phyloP scores from a whole-genome alignment of 2,797 vertebrate genomes.

The Cephalopachus bancanus region DNA sequence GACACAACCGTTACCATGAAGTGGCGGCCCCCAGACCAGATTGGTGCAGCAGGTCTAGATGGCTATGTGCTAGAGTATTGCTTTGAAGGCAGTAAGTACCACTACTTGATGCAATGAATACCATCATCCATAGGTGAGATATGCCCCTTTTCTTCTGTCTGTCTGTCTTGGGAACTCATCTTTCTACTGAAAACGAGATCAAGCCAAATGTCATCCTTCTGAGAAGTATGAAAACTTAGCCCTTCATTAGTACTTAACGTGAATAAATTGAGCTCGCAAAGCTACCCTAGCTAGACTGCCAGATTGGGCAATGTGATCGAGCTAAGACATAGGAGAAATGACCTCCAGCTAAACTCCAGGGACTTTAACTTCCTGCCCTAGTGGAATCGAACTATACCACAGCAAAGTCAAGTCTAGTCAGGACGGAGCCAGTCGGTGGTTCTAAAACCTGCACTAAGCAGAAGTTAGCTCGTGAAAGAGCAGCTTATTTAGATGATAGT shows the following conservation, averaged over 20 bases:
- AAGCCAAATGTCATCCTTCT: slow-evolving; percentile 61
- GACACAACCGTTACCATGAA: slow-evolving; percentile 96
- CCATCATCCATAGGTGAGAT: slow-evolving; percentile 76
- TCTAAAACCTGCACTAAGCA: background rate
- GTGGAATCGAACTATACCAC: background rate
- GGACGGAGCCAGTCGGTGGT: background rate
- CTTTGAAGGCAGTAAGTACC: slow-evolving; percentile 97
- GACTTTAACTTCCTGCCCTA: background rate
- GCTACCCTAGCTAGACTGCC: background rate
- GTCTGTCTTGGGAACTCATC: slow-evolving; percentile 35
- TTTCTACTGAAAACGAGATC: slow-evolving; percentile 57
- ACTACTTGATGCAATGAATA: background rate
- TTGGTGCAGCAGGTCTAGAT: slow-evolving; percentile 97
- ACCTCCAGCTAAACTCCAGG: background rate
- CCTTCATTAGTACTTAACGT: background rate
- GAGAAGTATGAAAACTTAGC: slow-evolving; percentile 51
- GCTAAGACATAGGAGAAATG: background rate
- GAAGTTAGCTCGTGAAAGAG: background rate
- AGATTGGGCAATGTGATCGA: background rate
- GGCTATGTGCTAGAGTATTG: slow-evolving; percentile 98
- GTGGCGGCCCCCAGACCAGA: slow-evolving; percentile 98
- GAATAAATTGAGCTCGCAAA: slow-evolving; percentile 50
- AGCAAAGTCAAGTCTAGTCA: slow-evolving; percentile 26
- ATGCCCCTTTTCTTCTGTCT: slow-evolving; percentile 63
- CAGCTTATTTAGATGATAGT: background rate